Evolutionary conservation across 2,113 vertebrate genomes (phyloP).

Genomic region (Burhinus oedicnemus): DNA sequence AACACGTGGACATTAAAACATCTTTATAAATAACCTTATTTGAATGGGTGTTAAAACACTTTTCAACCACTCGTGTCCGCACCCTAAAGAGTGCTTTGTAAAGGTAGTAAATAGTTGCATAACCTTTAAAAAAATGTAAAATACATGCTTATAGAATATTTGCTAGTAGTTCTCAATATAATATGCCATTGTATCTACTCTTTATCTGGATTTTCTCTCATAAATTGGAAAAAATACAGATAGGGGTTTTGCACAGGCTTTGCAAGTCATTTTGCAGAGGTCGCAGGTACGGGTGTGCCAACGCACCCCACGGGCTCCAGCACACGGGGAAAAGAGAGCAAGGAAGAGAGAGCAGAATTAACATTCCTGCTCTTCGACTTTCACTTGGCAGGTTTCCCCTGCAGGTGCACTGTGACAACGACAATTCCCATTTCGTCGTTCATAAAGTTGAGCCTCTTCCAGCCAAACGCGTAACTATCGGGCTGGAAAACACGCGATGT

Average conservation of each 20-base stretch:
- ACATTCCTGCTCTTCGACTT: rapidly evolving
- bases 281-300: neutral
- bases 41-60: neutral
- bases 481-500: rapidly evolving
- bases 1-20: rapidly evolving
- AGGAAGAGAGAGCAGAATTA: rapidly evolving
- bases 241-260: rapidly evolving
- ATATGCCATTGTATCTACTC: rapidly evolving
- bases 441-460: neutral
- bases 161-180: neutral
- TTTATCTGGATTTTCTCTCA: neutral
- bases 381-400: rapidly evolving
- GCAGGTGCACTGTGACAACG: neutral
- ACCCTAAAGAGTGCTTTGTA: neutral
- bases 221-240: neutral
- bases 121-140: neutral
- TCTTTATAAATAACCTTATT: neutral
- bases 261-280: neutral
- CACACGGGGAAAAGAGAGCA: rapidly evolving
- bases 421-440: rapidly evolving
- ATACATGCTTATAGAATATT: rapidly evolving
- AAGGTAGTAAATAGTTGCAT: neutral
- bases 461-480: rapidly evolving
- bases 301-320: rapidly evolving
- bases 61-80: neutral